These are phyloP conservation scores for Cepphus grylle DNA, from an alignment of 2,113 vertebrate species.

Conservation along the genomic window DNA sequence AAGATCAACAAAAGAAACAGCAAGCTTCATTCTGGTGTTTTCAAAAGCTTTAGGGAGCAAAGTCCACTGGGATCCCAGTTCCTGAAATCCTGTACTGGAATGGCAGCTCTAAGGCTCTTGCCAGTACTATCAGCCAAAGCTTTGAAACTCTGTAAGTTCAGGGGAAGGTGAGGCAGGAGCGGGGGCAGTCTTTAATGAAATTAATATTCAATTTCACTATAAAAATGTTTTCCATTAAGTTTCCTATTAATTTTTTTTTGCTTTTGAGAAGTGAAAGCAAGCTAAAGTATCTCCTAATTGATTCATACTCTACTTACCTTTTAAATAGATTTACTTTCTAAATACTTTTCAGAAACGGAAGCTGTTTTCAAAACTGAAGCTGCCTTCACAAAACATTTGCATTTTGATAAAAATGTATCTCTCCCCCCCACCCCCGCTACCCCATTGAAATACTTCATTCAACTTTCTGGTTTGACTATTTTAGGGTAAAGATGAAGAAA, in stretches of 20 bases:
- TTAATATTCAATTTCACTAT: neutral
- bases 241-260: neutral
- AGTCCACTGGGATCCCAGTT: neutral
- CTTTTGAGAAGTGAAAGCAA: neutral
- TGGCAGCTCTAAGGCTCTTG: neutral
- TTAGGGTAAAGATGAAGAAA: neutral
- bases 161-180: fast-evolving
- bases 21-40: neutral
- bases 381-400: neutral
- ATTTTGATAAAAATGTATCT: neutral
- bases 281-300: neutral
- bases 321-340: neutral
- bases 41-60: neutral
- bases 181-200: neutral
- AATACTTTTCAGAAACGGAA: neutral
- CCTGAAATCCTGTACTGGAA: neutral
- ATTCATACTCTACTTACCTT: neutral
- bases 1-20: neutral
- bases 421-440: too few relatives aligned
- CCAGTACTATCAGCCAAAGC: neutral
- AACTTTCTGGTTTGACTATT: neutral
- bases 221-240: neutral
- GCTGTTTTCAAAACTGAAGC: neutral
- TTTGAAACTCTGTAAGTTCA: neutral
- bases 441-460: neutral